Base-by-base conservation (phyloP, 1,140 invertebrate genomes). In the Vanessa tameamea region DNA sequence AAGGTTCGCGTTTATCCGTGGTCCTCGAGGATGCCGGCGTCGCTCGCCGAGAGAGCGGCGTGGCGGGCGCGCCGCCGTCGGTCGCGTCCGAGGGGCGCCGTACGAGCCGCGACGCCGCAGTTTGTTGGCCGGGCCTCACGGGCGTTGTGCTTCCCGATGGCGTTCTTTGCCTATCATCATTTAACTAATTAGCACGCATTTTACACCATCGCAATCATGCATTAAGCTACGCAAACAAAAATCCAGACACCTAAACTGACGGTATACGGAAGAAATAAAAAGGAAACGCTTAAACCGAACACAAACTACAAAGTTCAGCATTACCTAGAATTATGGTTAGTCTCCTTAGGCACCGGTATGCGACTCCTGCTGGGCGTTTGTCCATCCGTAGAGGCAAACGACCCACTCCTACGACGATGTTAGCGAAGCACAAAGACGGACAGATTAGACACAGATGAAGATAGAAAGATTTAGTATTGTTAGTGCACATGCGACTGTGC, bases 91-190 rank as follows among this genome's bases (percentile, higher is more conserved):
- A 96, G 50, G 95, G 92, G 85, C 95, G 95, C 51, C 95, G 88
- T 23, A 95, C 85, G n/a, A 96, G 82, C 77, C 94, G 94, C 43
- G 95, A 93, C n/a, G 94, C 94, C 12, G 94, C 94, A 11, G 94
- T 94, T 76, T 92, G 88, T 79, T 94, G 93, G 11, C 94, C 94
- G 20, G 95, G 92, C 12, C 95, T 94, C 72, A 96, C 93, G 48
- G 95, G 95, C 2, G 95, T 96, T 69, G 95, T 95, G 47, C 95
- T 95, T 23, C 95, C 95, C 2, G 95, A 96, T 51, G 95, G 95
- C 81, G 95, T 96, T 89, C 95, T 93, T 87, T 95, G 95, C 87
- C 95, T 95, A 86, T 69, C 71, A 64, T 47, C 15, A 8, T 57
- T 20, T 80, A 76, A 78, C 70, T 68, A 76, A 68, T 47, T 3